These are phyloP conservation scores for Hymenochirus boettgeri DNA, from an alignment of 2,113 vertebrate genomes.

Conservation along the genomic window DNA sequence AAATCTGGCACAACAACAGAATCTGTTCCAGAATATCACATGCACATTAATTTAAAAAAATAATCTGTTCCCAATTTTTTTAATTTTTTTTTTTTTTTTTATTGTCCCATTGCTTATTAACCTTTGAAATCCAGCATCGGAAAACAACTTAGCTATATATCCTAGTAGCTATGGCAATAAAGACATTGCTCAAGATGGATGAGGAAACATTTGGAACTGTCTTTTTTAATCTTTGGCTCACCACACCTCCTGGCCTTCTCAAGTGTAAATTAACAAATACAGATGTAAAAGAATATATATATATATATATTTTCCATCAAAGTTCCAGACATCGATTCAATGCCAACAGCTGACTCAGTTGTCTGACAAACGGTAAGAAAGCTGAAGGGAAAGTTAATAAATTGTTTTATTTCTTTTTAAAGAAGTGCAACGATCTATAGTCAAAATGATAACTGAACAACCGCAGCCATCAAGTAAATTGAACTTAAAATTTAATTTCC, in stretches of 20 bases:
- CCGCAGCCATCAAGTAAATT: neutral
- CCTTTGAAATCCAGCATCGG: neutral
- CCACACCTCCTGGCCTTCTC: slow-evolving; percentile 29
- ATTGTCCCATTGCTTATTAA: slow-evolving; percentile 24
- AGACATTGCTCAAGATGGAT: neutral
- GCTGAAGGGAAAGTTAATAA: neutral
- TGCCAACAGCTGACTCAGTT: slow-evolving; percentile 30
- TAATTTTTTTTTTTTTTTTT: neutral
- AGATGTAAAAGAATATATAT: slow-evolving; percentile 15
- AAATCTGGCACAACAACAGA: neutral
- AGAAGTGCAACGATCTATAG: neutral
- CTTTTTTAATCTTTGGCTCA: slow-evolving; percentile 26
- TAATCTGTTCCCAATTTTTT: no score
- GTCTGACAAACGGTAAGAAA: slow-evolving; percentile 19
- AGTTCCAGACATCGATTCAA: slow-evolving; percentile 14
- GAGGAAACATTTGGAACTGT: slow-evolving; percentile 32
- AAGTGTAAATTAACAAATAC: slow-evolving; percentile 29
- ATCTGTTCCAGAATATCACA: neutral
- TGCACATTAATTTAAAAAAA: neutral
- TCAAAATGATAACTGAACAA: slow-evolving; percentile 1
- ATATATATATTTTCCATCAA: slow-evolving; percentile 10
- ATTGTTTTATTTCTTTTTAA: slow-evolving; percentile 9
- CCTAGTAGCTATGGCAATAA: slow-evolving; percentile 7
- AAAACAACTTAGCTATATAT: slow-evolving; percentile 1
- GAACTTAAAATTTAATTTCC: neutral